These are phyloP conservation scores for Andrena haemorrhoa DNA, from an alignment of 2,888 invertebrate species.

Conservation along the genomic window DNA sequence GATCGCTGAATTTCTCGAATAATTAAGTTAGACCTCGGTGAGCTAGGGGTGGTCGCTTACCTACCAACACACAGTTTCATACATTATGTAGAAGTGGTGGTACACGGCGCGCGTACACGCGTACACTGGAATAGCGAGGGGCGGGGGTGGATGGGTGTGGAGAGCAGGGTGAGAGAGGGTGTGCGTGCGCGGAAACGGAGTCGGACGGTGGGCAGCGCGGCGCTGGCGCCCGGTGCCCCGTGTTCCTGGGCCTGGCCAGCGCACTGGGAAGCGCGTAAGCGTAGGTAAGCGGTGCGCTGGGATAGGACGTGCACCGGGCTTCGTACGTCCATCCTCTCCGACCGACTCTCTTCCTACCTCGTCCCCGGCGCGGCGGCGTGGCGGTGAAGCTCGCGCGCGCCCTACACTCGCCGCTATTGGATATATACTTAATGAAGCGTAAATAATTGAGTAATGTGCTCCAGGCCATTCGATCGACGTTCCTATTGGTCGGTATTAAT, in stretches of 20 bases:
- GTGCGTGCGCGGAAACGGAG: slow-evolving; percentile 51
- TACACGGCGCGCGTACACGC: slow-evolving; percentile 73
- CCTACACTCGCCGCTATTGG: slow-evolving; percentile 83
- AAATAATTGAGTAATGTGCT: slow-evolving; percentile 85
- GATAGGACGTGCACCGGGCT: slow-evolving; percentile 52
- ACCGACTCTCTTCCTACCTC: slow-evolving; percentile 41
- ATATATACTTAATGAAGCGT: slow-evolving; percentile 85
- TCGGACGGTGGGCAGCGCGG: slow-evolving; percentile 33
- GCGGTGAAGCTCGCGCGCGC: slow-evolving; percentile 71
- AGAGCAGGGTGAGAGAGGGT: background rate
- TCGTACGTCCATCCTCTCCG: slow-evolving; percentile 65
- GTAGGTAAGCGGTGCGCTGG: slow-evolving; percentile 49
- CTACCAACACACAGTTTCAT: slow-evolving; percentile 83
- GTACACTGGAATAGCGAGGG: slow-evolving; percentile 41
- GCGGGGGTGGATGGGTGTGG: background rate
- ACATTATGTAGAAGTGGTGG: slow-evolving; percentile 82
- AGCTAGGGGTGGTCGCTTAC: slow-evolving; percentile 82
- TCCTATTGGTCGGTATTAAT: slow-evolving; percentile 85
- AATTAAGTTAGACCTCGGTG: slow-evolving; percentile 84
- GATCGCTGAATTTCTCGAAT: slow-evolving; percentile 85
- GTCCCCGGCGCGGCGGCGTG: slow-evolving; percentile 52
- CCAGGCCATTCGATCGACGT: slow-evolving; percentile 84
- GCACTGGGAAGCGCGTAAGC: slow-evolving; percentile 49
- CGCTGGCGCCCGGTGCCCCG: slow-evolving; percentile 19
- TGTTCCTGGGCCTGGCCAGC: slow-evolving; percentile 42